These are phyloP conservation scores for Phyllotreta cruciferae DNA, from an alignment of 2,888 invertebrate genomes.

Conservation along the genomic window DNA sequence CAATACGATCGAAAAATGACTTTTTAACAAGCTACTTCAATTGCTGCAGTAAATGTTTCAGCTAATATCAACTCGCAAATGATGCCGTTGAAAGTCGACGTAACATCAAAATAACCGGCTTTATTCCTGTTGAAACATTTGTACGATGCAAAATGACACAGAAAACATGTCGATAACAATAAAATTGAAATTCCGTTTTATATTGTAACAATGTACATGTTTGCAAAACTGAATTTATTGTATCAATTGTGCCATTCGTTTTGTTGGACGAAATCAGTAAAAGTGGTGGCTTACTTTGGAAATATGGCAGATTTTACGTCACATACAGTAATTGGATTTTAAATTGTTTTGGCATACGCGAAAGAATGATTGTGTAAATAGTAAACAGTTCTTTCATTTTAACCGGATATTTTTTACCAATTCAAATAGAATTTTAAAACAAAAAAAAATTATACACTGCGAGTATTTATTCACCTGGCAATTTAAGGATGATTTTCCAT, in stretches of 20 bases:
- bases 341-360: background rate
- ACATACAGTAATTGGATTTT: slow-evolving; percentile 15
- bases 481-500: too few relatives aligned
- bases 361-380: background rate
- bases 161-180: slow-evolving; percentile 30
- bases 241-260: slow-evolving; percentile 16
- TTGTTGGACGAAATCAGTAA: slow-evolving; percentile 24
- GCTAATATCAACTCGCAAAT: slow-evolving; percentile 24
- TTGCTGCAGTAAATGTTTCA: slow-evolving; percentile 20
- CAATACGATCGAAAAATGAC: slow-evolving; percentile 13
- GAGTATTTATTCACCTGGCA: too few relatives aligned
- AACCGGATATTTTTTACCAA: too few relatives aligned
- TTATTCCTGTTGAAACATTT: slow-evolving; percentile 27
- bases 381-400: too few relatives aligned
- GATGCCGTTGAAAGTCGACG: slow-evolving; percentile 21
- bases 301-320: slow-evolving; percentile 21
- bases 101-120: slow-evolving; percentile 28
- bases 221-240: slow-evolving; percentile 28
- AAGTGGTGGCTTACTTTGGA: slow-evolving; percentile 8
- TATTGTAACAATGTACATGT: slow-evolving; percentile 27
- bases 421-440: too few relatives aligned
- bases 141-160: slow-evolving; percentile 26
- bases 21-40: slow-evolving; percentile 25
- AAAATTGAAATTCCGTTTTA: slow-evolving; percentile 28
- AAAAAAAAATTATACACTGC: too few relatives aligned